Conservation (phyloP, 2,113 vertebrate genomes). For the Crotophaga sulcirostris region DNA sequence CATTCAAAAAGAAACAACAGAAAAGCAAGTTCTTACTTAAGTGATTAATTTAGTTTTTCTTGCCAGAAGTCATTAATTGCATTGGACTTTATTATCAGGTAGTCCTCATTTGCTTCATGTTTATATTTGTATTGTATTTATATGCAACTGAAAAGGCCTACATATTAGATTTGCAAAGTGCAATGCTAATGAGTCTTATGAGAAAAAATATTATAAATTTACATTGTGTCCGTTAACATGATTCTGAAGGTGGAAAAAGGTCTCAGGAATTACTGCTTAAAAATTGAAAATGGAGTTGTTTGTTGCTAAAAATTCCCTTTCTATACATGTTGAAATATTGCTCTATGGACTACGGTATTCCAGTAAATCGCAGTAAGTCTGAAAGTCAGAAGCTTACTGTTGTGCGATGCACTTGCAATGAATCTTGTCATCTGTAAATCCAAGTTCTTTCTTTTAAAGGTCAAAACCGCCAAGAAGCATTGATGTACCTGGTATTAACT, state of each 20-base stretch:
- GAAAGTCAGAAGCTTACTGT: background rate
- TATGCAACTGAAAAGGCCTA: background rate
- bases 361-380: background rate
- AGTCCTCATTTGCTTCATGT: background rate
- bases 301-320: background rate
- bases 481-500: background rate
- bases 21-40: background rate
- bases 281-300: background rate
- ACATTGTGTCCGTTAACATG: background rate
- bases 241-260: background rate
- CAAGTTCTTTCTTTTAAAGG: conserved; percentile 1
- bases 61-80: background rate
- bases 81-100: background rate
- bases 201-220: background rate
- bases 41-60: background rate
- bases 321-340: background rate
- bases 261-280: background rate
- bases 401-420: background rate
- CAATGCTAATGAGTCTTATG: background rate
- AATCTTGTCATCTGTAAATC: conserved; percentile 29
- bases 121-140: background rate
- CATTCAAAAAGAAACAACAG: background rate
- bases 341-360: background rate
- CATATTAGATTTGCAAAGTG: background rate
- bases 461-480: conserved; percentile 1